phyloP scores from a whole-genome alignment of 1,140 invertebrate species.

The Eufriesea mexicana region DNA sequence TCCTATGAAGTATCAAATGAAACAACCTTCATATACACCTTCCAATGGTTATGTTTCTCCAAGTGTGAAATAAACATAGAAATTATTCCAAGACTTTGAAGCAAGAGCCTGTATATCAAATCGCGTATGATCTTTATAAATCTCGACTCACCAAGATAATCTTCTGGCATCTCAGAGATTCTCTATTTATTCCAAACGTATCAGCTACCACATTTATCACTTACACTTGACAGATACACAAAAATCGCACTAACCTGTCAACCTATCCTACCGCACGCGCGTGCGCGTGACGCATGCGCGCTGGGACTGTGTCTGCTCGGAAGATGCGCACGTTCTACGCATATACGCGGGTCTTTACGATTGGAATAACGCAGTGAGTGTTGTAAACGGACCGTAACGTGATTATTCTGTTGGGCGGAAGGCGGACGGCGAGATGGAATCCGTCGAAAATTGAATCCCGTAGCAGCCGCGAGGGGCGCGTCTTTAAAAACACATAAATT shows the following conservation, averaged over 20 bases:
- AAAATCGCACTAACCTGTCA: neutral
- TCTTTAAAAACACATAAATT: slow-evolving; percentile 83
- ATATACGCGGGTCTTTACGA: neutral
- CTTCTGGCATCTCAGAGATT: neutral
- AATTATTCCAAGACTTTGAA: neutral
- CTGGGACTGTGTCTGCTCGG: neutral
- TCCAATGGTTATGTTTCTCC: neutral
- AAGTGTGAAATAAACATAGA: neutral
- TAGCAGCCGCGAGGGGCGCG: slow-evolving; percentile 51
- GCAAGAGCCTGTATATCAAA: neutral
- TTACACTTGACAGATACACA: neutral
- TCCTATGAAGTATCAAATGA: neutral
- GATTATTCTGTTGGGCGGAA: neutral
- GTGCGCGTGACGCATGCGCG: neutral
- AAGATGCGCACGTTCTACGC: neutral
- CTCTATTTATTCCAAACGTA: neutral
- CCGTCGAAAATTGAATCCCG: slow-evolving; percentile 71
- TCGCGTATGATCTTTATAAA: neutral
- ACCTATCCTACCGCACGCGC: neutral
- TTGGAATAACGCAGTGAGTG: neutral
- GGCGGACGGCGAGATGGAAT: slow-evolving; percentile 7
- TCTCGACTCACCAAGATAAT: neutral
- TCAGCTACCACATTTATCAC: neutral
- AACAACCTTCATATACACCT: neutral
- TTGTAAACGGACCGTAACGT: neutral